phyloP scores from a whole-genome alignment of 2,113 vertebrate species.

The Cyphotilapia sp. region DNA sequence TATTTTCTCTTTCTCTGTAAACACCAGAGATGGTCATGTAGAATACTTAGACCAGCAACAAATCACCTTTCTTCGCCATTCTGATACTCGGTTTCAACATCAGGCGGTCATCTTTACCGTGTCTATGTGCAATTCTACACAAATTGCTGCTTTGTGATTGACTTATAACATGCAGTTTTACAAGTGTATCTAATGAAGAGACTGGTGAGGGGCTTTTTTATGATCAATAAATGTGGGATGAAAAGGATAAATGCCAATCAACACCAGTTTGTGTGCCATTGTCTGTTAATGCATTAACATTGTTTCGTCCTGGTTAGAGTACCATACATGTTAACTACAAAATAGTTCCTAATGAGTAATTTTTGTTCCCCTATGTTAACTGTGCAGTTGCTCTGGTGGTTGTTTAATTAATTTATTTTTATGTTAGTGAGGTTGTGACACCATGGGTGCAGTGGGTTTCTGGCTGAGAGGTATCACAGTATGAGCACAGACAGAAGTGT shows the following conservation, averaged over 20 bases:
- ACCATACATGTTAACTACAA: background rate
- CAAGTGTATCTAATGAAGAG: background rate
- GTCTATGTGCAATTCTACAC: background rate
- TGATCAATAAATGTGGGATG: background rate
- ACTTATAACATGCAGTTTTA: background rate
- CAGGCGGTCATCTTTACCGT: background rate
- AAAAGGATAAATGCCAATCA: background rate
- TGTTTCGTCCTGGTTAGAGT: background rate
- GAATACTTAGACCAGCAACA: background rate
- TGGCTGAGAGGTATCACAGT: background rate
- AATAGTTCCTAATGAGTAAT: background rate
- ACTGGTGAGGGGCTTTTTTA: rapidly evolving
- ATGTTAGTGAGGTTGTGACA: background rate
- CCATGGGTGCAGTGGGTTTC: background rate
- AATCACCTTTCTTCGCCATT: background rate
- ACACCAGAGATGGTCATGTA: background rate
- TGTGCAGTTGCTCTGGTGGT: background rate
- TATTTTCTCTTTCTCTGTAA: background rate
- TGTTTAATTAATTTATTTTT: rapidly evolving
- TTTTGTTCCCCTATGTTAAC: background rate
- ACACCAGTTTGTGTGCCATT: background rate
- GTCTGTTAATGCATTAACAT: background rate
- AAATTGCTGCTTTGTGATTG: background rate
- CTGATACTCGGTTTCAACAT: background rate
- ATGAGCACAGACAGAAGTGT: background rate